A percentile compares a stretch with the other conserved stretches of the same genome.
phyloP scores from a whole-genome alignment of 1,140 invertebrate species.

The Aradophagus sp. region DNA sequence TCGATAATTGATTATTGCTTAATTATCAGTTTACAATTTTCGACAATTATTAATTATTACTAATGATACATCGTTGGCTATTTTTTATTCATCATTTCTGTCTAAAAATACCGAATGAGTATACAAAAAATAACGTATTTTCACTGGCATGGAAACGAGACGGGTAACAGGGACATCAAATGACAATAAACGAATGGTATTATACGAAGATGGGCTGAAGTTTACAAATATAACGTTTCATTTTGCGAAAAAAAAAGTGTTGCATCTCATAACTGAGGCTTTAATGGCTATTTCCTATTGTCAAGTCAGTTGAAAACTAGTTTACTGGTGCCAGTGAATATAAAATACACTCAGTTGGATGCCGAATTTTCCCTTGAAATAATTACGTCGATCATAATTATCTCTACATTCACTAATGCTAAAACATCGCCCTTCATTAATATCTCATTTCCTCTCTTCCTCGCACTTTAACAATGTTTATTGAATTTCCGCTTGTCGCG shows the following conservation, averaged over 20 bases:
- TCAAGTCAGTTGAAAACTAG: constrained; percentile 38
- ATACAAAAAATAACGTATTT: background rate
- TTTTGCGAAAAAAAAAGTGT: no score
- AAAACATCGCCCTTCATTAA: constrained; percentile 33
- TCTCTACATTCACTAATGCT: constrained; percentile 45
- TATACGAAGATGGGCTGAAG: no score
- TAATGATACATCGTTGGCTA: background rate
- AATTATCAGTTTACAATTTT: background rate
- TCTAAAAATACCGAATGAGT: constrained; percentile 3
- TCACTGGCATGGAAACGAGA: constrained; percentile 19
- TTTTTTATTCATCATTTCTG: background rate
- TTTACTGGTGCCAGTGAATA: constrained; percentile 33
- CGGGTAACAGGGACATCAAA: no score
- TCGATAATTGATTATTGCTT: background rate
- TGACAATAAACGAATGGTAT: no score
- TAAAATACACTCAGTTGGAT: constrained; percentile 23
- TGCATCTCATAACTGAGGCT: no score
- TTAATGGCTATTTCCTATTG: no score
- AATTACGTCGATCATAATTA: constrained; percentile 45
- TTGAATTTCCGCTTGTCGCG: constrained; percentile 49
- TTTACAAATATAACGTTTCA: no score
- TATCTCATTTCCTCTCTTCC: constrained; percentile 8
- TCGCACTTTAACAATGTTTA: constrained; percentile 45
- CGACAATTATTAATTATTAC: constrained; percentile 2
- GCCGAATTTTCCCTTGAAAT: constrained; percentile 33